Conservation (phyloP, 2,888 invertebrate genomes). For the Byasa hedistus region DNA sequence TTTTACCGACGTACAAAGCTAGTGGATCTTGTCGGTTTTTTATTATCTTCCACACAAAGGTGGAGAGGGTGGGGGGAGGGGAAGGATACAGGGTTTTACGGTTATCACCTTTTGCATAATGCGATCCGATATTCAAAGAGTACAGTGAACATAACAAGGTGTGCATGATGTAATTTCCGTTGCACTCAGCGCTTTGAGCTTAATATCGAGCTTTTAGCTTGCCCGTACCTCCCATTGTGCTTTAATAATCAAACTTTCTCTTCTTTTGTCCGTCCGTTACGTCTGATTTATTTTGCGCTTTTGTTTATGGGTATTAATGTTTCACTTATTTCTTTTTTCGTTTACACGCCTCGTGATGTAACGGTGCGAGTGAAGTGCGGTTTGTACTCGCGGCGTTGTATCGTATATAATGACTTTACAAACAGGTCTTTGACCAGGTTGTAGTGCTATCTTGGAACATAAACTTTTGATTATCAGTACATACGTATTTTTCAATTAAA, state of each 20-base stretch:
- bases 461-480: too few relatives aligned
- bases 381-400: slow-evolving; percentile 11
- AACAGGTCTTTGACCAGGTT: too few relatives aligned
- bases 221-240: slow-evolving; percentile 42
- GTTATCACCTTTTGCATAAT: slow-evolving; percentile 27
- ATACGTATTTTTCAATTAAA: too few relatives aligned
- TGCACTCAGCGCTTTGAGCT: slow-evolving; percentile 42
- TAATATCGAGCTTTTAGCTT: slow-evolving; percentile 33
- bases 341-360: slow-evolving; percentile 7
- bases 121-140: slow-evolving; percentile 34
- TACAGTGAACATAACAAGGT: slow-evolving; percentile 52
- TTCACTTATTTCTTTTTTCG: slow-evolving; percentile 15
- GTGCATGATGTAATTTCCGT: slow-evolving; percentile 52
- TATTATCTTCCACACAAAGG: too few relatives aligned
- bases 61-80: too few relatives aligned
- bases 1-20: too few relatives aligned
- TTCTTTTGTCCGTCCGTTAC: slow-evolving; percentile 36
- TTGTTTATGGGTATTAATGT: slow-evolving; percentile 26
- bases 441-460: too few relatives aligned
- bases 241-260: slow-evolving; percentile 40
- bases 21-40: too few relatives aligned
- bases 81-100: neutral
- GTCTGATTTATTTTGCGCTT: slow-evolving; percentile 35
- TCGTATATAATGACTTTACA: neutral
- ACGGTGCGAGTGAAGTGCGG: slow-evolving; percentile 1